Evolutionary conservation across 92 coral and sea anemone species (phyloP), one percentile per base, ranked within the genome.

Genomic region (Phenganax subtilis): DNA sequence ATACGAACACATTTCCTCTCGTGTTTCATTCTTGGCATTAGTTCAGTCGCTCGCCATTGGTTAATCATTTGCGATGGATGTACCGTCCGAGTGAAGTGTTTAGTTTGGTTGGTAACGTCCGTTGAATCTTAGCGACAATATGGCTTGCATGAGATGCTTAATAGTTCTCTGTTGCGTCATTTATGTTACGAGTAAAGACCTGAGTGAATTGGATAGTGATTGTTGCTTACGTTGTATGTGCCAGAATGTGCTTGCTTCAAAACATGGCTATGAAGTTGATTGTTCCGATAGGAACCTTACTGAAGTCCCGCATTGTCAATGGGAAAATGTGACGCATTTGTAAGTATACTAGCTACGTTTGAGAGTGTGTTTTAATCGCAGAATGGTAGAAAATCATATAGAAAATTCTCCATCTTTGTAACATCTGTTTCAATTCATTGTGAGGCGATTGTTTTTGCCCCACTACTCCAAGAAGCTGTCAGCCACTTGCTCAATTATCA

Each of bases 401-500:
- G 55, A 60, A 78, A 55, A 59, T 52, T 63, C 83, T 79, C 63
- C 63, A 79, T 79, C 83, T 63, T 54, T 27, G 27, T 65, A 28
- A 79, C 83, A 79, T 79, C 83, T 79, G 83, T 63, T 79, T 79
- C 74, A 79, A 53, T 79, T 79, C 83, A 79, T 47, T 54, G 83
- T 53, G 71, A 65, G 69, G 51, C 72, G 62, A 62, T 79, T 63
- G 72, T 79, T 79, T 51, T 55, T 52, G 72, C 71, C 65, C 51
- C 57, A 62, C 83, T 62, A 64, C 63, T 67, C 73, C 63, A 74
- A 73, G 83, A 62, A 79, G 62, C 74, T 65, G 83, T 62, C 83
- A 79, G 73, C 83, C 65, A 79, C 73, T 79, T 47, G 83, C 65
- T 77, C 73, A 79, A 79, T 65, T 79, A 65, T 51, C 73, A 65